Conservation (phyloP, 1,140 invertebrate genomes). For the Drosophila bifasciata region DNA sequence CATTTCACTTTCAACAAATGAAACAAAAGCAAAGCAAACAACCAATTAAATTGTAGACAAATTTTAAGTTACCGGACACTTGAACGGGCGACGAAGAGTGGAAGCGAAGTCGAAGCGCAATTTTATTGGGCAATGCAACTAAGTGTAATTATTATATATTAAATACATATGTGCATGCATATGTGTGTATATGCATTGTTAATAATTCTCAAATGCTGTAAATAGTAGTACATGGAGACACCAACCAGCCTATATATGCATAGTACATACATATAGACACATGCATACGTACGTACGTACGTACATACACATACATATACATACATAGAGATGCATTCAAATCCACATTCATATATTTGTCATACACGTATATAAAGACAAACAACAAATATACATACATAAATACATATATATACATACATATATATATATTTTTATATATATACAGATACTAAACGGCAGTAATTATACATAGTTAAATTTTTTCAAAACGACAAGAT, state of each 20-base stretch:
- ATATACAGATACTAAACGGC: slow-evolving; percentile 67
- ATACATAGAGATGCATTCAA: not conserved
- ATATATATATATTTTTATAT: slow-evolving; percentile 78
- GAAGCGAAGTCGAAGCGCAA: slow-evolving; percentile 30
- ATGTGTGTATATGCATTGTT: slow-evolving; percentile 52
- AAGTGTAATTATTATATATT: slow-evolving; percentile 70
- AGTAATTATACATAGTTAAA: slow-evolving; percentile 68
- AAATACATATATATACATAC: slow-evolving; percentile 36
- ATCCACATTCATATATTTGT: slow-evolving; percentile 26
- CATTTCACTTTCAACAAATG: slow-evolving; percentile 59
- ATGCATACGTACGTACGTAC: slow-evolving; percentile 44
- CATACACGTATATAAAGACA: slow-evolving; percentile 14
- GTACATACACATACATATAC: slow-evolving; percentile 16
- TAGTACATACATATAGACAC: slow-evolving; percentile 44
- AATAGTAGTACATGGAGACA: slow-evolving; percentile 49
- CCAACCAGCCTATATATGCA: slow-evolving; percentile 24
- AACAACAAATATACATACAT: not conserved
- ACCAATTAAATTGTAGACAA: slow-evolving; percentile 59
- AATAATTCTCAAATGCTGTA: slow-evolving; percentile 57
- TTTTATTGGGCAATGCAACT: slow-evolving; percentile 54
- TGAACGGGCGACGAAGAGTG: slow-evolving; percentile 13
- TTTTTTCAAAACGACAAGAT: slow-evolving; percentile 60
- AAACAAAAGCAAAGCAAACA: slow-evolving; percentile 17
- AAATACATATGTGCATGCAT: slow-evolving; percentile 17
- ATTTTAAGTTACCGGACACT: slow-evolving; percentile 59